Conservation (phyloP, 2,113 vertebrate genomes). For the Melanerpes formicivorus region DNA sequence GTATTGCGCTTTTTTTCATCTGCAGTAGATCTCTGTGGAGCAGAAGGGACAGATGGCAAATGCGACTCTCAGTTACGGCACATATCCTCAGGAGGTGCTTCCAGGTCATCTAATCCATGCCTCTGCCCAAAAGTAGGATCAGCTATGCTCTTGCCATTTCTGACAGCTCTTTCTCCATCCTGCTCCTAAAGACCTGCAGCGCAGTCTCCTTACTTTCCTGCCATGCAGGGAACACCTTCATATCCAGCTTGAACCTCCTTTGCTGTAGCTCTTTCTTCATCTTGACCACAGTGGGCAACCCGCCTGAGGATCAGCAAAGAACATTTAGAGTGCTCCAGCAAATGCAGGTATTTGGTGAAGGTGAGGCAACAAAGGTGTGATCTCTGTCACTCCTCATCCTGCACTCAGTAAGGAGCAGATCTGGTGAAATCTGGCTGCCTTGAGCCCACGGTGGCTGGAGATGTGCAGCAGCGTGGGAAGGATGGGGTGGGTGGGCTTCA, state of each 20-base stretch:
- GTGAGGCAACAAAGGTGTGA: neutral
- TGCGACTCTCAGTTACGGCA: neutral
- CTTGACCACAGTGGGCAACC: neutral
- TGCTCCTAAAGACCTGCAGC: neutral
- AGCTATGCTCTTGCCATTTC: neutral
- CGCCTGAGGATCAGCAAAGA: neutral
- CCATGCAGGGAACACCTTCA: neutral
- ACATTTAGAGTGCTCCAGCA: neutral
- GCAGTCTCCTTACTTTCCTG: neutral
- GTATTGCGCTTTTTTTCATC: neutral
- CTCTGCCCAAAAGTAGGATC: neutral
- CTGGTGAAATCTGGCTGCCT: neutral
- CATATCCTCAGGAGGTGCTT: constrained; percentile 1
- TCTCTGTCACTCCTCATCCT: neutral
- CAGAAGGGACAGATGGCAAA: neutral
- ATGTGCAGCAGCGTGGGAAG: accelerated
- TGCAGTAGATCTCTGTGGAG: neutral
- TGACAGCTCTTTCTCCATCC: neutral
- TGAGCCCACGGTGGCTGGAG: neutral
- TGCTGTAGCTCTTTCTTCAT: neutral
- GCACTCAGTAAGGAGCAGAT: neutral
- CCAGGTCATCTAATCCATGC: neutral
- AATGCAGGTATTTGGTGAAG: neutral
- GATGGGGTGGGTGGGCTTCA: neutral
- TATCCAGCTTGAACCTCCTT: neutral